These are phyloP conservation scores for Sterrhoptilus dennistouni DNA, from an alignment of 2,113 vertebrate species.

Conservation along the genomic window DNA sequence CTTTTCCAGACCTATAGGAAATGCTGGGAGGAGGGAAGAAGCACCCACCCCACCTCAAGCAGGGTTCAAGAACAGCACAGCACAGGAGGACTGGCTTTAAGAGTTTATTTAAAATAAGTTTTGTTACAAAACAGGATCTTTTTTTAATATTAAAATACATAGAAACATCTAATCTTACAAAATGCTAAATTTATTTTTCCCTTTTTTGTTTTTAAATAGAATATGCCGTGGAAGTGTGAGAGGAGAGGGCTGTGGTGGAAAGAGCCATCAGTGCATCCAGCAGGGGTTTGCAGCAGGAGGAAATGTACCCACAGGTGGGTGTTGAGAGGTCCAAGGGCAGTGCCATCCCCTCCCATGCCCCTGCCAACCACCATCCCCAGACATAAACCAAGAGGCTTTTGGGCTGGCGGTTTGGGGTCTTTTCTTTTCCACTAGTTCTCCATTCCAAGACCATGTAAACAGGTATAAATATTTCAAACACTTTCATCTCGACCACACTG, in stretches of 20 bases:
- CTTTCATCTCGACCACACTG: neutral
- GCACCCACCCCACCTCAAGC: neutral
- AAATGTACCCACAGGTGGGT: neutral
- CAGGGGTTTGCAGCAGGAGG: neutral
- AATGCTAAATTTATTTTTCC: constrained; percentile 2
- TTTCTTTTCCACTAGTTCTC: neutral
- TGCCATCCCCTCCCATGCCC: neutral
- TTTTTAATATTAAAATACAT: constrained; percentile 66
- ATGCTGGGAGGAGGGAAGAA: neutral
- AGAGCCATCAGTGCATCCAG: neutral
- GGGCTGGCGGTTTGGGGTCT: neutral
- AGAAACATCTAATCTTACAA: constrained; percentile 56
- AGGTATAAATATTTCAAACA: constrained; percentile 15
- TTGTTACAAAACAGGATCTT: constrained; percentile 58
- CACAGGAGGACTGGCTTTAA: neutral
- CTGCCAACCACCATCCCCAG: neutral
- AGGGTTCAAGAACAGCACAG: neutral
- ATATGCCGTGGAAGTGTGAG: neutral
- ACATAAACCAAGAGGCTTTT: neutral
- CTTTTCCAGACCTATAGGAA: neutral
- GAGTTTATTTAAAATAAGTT: constrained; percentile 64
- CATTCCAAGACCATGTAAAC: constrained; percentile 15
- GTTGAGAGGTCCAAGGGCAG: neutral
- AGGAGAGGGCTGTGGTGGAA: neutral
- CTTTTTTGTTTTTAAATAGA: neutral